These are phyloP conservation scores for Atherix ibis DNA, from an alignment of 2,888 invertebrate genomes.

Conservation along the genomic window DNA sequence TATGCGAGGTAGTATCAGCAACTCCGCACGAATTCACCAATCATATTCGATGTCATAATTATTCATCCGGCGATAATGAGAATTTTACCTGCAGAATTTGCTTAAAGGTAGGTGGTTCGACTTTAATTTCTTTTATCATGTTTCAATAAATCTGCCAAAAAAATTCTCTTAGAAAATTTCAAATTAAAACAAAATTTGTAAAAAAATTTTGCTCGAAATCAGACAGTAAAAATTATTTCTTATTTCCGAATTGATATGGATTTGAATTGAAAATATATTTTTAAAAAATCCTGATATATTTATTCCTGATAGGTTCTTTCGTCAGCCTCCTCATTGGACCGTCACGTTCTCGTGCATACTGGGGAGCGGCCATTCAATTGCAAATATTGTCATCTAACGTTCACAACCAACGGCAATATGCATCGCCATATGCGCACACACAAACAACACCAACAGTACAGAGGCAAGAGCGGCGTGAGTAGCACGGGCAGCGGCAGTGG, in stretches of 20 bases:
- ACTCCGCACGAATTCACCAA: slow-evolving; percentile 52
- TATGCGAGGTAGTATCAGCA: slow-evolving; percentile 44
- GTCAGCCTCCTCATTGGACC: slow-evolving; percentile 61
- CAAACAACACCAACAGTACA: slow-evolving; percentile 33
- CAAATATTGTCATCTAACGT: slow-evolving; percentile 59
- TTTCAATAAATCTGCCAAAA: too few relatives aligned
- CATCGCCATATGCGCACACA: slow-evolving; percentile 66
- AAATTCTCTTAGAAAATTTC: too few relatives aligned
- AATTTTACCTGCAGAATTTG: slow-evolving; percentile 34
- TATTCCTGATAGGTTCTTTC: slow-evolving; percentile 56
- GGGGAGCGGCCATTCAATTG: slow-evolving; percentile 70
- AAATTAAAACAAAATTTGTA: too few relatives aligned
- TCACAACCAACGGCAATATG: slow-evolving; percentile 77
- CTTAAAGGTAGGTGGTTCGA: slow-evolving; percentile 31
- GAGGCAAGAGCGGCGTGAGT: slow-evolving; percentile 17
- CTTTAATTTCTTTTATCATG: too few relatives aligned
- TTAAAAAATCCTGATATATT: too few relatives aligned
- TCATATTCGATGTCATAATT: slow-evolving; percentile 50
- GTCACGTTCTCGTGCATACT: slow-evolving; percentile 65
- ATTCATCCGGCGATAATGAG: slow-evolving; percentile 34
- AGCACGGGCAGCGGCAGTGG: slow-evolving; percentile 10
- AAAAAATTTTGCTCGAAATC: background rate
- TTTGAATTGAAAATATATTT: too few relatives aligned
- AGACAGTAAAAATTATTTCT: too few relatives aligned
- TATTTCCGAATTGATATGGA: too few relatives aligned